Percentiles rank a stretch among this genome's conserved stretches.
Conservation (phyloP, 2,797 vertebrate genomes). For the Dromococcyx pavoninus region DNA sequence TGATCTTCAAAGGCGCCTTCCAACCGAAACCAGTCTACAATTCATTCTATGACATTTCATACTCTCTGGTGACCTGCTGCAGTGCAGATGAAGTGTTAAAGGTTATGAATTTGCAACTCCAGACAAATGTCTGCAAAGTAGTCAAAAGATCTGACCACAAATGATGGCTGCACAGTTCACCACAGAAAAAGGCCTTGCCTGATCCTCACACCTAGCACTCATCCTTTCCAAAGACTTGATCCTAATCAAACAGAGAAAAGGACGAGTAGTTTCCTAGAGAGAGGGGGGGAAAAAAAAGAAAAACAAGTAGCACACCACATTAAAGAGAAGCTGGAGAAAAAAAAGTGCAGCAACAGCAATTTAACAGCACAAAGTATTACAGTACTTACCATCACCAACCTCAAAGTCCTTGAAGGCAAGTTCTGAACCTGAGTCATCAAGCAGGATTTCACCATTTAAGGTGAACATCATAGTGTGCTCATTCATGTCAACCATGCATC, state of each 20-base stretch:
- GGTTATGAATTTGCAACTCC: not conserved
- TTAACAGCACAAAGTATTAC: not conserved
- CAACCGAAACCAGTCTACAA: not conserved
- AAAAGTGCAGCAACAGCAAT: not conserved
- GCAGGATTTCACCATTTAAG: conserved; percentile 91
- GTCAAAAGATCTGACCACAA: not conserved
- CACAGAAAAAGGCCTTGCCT: not conserved
- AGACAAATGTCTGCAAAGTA: not conserved
- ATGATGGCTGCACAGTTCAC: not conserved
- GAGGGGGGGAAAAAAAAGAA: accelerated
- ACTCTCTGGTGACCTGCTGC: not conserved
- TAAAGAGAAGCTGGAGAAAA: not conserved
- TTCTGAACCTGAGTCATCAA: conserved; percentile 93
- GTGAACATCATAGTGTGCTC: conserved; percentile 98
- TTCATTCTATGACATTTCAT: not conserved
- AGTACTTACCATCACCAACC: conserved; percentile 84
- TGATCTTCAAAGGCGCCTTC: not conserved
- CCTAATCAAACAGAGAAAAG: not conserved
- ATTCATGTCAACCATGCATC: conserved; percentile 94
- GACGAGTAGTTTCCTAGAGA: not conserved
- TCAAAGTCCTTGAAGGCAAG: conserved; percentile 96
- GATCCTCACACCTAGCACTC: not conserved
- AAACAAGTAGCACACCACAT: not conserved
- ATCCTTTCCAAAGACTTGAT: not conserved
- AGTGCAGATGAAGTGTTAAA: not conserved